phyloP scores from a whole-genome alignment of 2,113 vertebrate species.

The Antigone vipio region DNA sequence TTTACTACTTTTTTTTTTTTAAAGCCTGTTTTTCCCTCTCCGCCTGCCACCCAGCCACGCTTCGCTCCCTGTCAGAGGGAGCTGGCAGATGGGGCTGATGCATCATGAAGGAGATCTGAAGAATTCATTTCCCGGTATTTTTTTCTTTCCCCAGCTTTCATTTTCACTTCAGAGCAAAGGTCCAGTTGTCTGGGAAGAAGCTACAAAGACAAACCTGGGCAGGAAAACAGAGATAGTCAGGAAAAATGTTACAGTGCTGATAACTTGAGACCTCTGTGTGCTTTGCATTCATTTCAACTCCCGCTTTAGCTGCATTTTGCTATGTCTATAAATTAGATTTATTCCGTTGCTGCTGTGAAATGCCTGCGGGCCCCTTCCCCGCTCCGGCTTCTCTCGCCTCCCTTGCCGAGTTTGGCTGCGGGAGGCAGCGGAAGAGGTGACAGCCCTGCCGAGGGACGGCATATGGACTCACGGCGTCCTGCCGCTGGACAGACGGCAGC shows the following conservation, averaged over 20 bases:
- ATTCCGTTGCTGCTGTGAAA: slow-evolving; percentile 29
- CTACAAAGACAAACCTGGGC: slow-evolving; percentile 49
- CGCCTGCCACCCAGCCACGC: neutral
- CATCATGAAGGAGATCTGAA: slow-evolving; percentile 46
- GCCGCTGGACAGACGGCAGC: neutral
- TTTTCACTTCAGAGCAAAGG: slow-evolving; percentile 68
- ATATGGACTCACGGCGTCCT: neutral
- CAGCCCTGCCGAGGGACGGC: neutral
- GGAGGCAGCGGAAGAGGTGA: neutral
- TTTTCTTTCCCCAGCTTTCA: slow-evolving; percentile 25
- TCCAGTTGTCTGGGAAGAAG: slow-evolving; percentile 49
- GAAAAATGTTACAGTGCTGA: slow-evolving; percentile 26
- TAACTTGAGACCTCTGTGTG: slow-evolving; percentile 28
- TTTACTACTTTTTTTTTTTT: neutral
- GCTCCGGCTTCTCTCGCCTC: neutral
- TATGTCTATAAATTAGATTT: slow-evolving; percentile 55
- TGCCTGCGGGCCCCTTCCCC: neutral
- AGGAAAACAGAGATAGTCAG: slow-evolving; percentile 48
- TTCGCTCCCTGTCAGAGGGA: neutral
- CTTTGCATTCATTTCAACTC: slow-evolving; percentile 48
- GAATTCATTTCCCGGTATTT: slow-evolving; percentile 40
- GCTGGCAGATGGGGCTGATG: slow-evolving; percentile 40
- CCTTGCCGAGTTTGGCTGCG: neutral
- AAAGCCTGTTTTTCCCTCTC: neutral
- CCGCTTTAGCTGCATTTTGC: neutral